These are phyloP conservation scores for Felis chaus DNA, from an alignment of 2,113 vertebrate species.

Conservation along the genomic window DNA sequence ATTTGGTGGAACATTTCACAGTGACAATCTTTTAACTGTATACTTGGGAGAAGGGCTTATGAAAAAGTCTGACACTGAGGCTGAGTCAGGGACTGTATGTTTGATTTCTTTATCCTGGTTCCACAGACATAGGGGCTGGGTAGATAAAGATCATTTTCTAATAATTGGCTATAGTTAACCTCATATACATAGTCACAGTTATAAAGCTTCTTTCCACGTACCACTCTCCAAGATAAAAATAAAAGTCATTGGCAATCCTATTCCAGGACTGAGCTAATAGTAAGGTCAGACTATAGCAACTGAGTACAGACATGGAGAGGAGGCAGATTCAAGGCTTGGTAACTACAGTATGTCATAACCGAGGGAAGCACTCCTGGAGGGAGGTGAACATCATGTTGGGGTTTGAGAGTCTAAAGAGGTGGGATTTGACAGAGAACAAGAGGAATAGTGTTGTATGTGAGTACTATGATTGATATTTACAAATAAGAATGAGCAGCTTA, in stretches of 20 bases:
- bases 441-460: not conserved
- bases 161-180: not conserved
- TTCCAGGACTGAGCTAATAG: not conserved
- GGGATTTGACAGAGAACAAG: not conserved
- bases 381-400: not conserved
- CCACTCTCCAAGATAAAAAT: not conserved
- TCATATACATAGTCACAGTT: not conserved
- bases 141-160: not conserved
- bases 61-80: not conserved
- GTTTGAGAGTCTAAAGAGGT: not conserved
- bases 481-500: not conserved
- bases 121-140: not conserved
- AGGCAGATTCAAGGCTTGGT: not conserved
- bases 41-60: not conserved
- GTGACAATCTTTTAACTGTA: not conserved
- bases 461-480: not conserved
- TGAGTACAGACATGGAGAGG: not conserved
- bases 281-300: not conserved
- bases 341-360: not conserved
- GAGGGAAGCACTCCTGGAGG: not conserved
- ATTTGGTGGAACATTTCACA: not conserved
- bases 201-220: not conserved
- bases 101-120: not conserved
- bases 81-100: fast-evolving
- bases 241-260: not conserved